phyloP scores from a whole-genome alignment of 2,888 invertebrate genomes.

The Phytoseiulus persimilis region DNA sequence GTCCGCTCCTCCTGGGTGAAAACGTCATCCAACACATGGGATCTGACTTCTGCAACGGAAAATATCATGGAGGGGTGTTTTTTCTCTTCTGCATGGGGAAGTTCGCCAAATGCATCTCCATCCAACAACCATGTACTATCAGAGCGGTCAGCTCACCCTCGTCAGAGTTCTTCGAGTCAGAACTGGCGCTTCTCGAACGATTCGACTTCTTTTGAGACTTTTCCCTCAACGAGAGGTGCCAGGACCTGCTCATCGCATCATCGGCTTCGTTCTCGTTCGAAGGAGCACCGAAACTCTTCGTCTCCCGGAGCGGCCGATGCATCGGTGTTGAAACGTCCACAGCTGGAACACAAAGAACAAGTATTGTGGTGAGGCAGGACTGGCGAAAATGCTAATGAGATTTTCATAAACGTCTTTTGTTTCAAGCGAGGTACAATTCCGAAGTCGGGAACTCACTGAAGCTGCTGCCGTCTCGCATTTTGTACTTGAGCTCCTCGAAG shows the following conservation, averaged over 20 bases:
- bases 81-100: no score
- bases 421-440: neutral
- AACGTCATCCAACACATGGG: neutral
- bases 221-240: conserved; percentile 18
- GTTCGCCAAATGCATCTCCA: no score
- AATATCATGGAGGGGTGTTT: no score
- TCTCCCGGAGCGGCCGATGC: conserved; percentile 21
- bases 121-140: no score
- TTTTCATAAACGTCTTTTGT: neutral
- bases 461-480: neutral
- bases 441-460: conserved; percentile 16
- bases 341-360: neutral
- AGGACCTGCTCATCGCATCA: conserved; percentile 19
- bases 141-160: neutral
- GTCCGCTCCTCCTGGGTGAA: conserved; percentile 12
- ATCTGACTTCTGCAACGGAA: neutral
- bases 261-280: neutral
- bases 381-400: neutral
- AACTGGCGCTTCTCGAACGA: conserved; percentile 6
- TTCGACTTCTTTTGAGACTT: neutral
- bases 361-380: neutral
- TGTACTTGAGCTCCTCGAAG: conserved; percentile 23
- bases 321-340: conserved; percentile 24
- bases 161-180: conserved; percentile 17
- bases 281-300: conserved; percentile 8